Conservation (phyloP, 2,113 vertebrate genomes). For the Cinclus mexicanus region DNA sequence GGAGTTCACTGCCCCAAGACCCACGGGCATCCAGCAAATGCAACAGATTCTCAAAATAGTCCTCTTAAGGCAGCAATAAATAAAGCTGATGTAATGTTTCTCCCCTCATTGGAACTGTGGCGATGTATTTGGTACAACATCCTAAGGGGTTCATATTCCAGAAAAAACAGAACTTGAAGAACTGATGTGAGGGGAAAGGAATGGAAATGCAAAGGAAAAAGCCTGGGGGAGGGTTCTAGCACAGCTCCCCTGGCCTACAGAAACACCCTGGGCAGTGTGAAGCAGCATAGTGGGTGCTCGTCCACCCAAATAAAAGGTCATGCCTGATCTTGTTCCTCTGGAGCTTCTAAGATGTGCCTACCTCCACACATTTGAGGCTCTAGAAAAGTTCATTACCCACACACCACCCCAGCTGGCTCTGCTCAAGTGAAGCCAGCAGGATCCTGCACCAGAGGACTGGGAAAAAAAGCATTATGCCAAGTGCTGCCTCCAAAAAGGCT, state of each 20-base stretch:
- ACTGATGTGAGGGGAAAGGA: background rate
- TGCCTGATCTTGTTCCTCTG: background rate
- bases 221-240: background rate
- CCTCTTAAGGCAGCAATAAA: background rate
- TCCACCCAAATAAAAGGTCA: background rate
- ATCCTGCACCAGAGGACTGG: background rate
- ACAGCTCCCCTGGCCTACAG: background rate
- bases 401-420: background rate
- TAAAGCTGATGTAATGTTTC: background rate
- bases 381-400: background rate
- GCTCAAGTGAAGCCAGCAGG: background rate
- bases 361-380: rapidly evolving
- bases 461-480: background rate
- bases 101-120: rapidly evolving
- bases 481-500: background rate
- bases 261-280: rapidly evolving
- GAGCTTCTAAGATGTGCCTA: background rate
- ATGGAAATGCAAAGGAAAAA: background rate
- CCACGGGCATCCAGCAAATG: background rate
- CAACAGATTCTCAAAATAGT: background rate
- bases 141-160: background rate
- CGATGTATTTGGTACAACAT: rapidly evolving
- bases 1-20: background rate
- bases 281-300: rapidly evolving
- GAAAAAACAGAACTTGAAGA: background rate